Base-by-base conservation (phyloP, 2,113 vertebrate species). In the Dipodomys stephensi region DNA sequence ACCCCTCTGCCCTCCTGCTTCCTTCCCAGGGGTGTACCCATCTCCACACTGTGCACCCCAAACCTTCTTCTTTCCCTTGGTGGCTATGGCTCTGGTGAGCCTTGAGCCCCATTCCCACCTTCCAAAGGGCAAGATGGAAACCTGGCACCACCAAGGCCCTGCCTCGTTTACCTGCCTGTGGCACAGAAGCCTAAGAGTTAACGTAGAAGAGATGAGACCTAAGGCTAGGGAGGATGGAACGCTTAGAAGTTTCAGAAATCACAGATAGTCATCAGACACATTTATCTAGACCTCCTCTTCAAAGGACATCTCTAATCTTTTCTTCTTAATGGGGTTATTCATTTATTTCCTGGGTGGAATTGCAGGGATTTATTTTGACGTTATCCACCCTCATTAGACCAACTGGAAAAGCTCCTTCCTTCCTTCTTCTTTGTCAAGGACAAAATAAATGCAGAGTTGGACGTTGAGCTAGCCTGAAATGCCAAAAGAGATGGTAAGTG, bases 81-180 rank as follows among this genome's bases (percentile, higher is more conserved):
- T 18, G 28, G 8, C 39, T 27, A 53, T 53, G 49, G 49, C 49
- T 49, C 10, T 7, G 35, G 30, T 16, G 12, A 27, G 3, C 69
- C 39, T 9, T 30, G 7, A 5, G n/a, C 60, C 6, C 1, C 3
- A 22, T 9, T 27, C 46, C 9, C 20, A 32, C 35, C 46, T 81
- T 27, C 23, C 9, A 16, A 67, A 13, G 1, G 4, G 3, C 6
- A 1, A 32, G 13, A 44, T 1, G 0, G 9, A 82, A 19, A 5
- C 39, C 4, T 1, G 0, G 2, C 4, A 12, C 4, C 30, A 7
- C 10, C 7, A 19, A 11, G 12, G 39, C 6, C 22, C 32, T 0
- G 0, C 22, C 7, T 22, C 28, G 23, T 60, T 72, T 19, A 20
- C 27, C 32, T 79, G 44, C 15, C 44, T 25, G 5, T 30, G 7